These are phyloP conservation scores for Mechanitis mazaeus DNA, from an alignment of 2,888 invertebrate species.

Conservation along the genomic window DNA sequence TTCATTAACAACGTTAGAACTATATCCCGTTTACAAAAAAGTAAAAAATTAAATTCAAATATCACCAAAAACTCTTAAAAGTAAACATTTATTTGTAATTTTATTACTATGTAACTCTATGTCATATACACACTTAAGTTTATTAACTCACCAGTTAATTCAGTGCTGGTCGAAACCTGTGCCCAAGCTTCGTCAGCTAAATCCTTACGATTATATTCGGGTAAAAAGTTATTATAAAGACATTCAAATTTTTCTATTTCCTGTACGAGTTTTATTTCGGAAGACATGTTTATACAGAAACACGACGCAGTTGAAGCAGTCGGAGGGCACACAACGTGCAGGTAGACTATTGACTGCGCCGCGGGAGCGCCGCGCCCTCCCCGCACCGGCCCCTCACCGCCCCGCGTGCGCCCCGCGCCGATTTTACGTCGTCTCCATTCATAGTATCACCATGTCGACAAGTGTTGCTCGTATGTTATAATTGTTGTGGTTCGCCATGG, in stretches of 20 bases:
- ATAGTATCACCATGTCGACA: background rate
- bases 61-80: no score
- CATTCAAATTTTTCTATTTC: slow-evolving; percentile 40
- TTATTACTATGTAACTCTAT: no score
- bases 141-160: slow-evolving; percentile 32
- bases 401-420: slow-evolving; percentile 25
- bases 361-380: slow-evolving; percentile 35
- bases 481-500: no score
- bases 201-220: slow-evolving; percentile 43
- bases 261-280: slow-evolving; percentile 39
- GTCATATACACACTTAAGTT: no score
- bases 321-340: slow-evolving; percentile 24
- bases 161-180: slow-evolving; percentile 34
- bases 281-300: slow-evolving; percentile 30
- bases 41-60: no score
- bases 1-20: no score
- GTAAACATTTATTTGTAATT: no score
- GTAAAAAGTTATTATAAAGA: slow-evolving; percentile 38
- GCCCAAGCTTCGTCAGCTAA: slow-evolving; percentile 40
- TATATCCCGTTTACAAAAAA: no score
- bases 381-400: slow-evolving; percentile 28
- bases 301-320: slow-evolving; percentile 13
- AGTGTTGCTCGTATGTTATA: no score
- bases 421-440: slow-evolving; percentile 11
- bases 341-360: slow-evolving; percentile 17